Conservation (phyloP, 2,888 invertebrate genomes). For the Amphipyra tragopoginis region DNA sequence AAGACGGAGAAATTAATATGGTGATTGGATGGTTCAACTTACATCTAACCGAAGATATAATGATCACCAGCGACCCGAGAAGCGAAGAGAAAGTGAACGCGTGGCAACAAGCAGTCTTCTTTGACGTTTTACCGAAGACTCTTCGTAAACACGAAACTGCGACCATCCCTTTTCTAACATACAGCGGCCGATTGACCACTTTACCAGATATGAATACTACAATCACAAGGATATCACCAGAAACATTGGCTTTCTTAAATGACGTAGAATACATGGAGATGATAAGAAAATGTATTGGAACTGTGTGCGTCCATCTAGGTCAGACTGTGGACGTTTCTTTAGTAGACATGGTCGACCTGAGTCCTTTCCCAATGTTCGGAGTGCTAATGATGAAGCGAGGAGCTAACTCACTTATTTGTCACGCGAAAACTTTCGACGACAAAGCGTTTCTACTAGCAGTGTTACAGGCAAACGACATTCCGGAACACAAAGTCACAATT, state of each 20-base stretch:
- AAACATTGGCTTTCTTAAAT: slow-evolving; percentile 40
- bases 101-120: slow-evolving; percentile 55
- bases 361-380: slow-evolving; percentile 88
- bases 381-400: slow-evolving; percentile 81
- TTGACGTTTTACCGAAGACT: slow-evolving; percentile 35
- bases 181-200: slow-evolving; percentile 32
- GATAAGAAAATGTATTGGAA: slow-evolving; percentile 26
- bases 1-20: slow-evolving; percentile 40
- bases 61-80: slow-evolving; percentile 88
- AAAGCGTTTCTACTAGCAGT: slow-evolving; percentile 32
- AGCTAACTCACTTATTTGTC: slow-evolving; percentile 69
- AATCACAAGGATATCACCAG: slow-evolving; percentile 39
- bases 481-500: slow-evolving; percentile 38
- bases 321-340: slow-evolving; percentile 28
- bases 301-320: slow-evolving; percentile 37
- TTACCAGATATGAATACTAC: slow-evolving; percentile 3
- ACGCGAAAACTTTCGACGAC: slow-evolving; percentile 33
- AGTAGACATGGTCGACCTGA: slow-evolving; percentile 81
- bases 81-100: slow-evolving; percentile 78
- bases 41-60: slow-evolving; percentile 88
- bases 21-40: slow-evolving; percentile 92
- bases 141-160: slow-evolving; percentile 20
- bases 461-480: slow-evolving; percentile 31
- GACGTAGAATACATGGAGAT: slow-evolving; percentile 49
- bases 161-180: slow-evolving; percentile 21